Evolutionary conservation across 2,888 invertebrate genomes (phyloP).

Genomic region (Aleiodes testaceus): DNA sequence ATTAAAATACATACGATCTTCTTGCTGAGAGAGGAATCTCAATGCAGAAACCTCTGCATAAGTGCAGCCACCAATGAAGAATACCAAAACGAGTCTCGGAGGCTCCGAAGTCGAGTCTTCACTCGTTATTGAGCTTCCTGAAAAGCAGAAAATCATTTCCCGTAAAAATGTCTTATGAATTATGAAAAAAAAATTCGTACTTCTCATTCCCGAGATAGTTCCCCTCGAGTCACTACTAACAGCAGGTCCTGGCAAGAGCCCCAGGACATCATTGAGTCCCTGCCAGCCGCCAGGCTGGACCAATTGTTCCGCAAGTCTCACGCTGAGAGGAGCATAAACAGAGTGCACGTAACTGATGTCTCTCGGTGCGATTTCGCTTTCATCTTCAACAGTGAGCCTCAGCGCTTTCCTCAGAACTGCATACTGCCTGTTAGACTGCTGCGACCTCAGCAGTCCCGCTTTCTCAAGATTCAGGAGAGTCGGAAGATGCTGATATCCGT

Average conservation of each 20-base stretch:
- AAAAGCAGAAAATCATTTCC: conserved; percentile 38
- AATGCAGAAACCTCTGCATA: conserved; percentile 92
- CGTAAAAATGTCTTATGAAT: background rate
- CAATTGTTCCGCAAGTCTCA: conserved; percentile 88
- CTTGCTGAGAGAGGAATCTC: conserved; percentile 83
- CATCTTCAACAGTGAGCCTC: conserved; percentile 90
- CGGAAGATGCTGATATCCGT: conserved; percentile 88
- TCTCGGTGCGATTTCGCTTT: conserved; percentile 85
- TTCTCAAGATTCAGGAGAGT: conserved; percentile 91
- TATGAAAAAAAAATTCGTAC: conserved; percentile 48
- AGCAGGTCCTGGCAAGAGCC: conserved; percentile 85
- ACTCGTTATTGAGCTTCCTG: conserved; percentile 72
- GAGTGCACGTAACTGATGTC: conserved; percentile 95
- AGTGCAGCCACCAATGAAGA: conserved; percentile 98
- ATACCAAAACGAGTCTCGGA: conserved; percentile 87
- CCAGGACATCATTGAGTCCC: conserved; percentile 88
- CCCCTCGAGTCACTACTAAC: conserved; percentile 68
- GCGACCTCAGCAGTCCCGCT: conserved; percentile 85
- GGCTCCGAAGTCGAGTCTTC: conserved; percentile 74
- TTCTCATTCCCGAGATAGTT: conserved; percentile 50
- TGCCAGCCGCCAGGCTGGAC: conserved; percentile 85
- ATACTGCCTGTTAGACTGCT: conserved; percentile 83
- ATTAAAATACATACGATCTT: conserved; percentile 75
- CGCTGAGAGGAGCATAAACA: conserved; percentile 94
- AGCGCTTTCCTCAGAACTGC: conserved; percentile 86